Base-by-base conservation (phyloP, 64 coral and sea anemone species). In the Montipora foliosa region DNA sequence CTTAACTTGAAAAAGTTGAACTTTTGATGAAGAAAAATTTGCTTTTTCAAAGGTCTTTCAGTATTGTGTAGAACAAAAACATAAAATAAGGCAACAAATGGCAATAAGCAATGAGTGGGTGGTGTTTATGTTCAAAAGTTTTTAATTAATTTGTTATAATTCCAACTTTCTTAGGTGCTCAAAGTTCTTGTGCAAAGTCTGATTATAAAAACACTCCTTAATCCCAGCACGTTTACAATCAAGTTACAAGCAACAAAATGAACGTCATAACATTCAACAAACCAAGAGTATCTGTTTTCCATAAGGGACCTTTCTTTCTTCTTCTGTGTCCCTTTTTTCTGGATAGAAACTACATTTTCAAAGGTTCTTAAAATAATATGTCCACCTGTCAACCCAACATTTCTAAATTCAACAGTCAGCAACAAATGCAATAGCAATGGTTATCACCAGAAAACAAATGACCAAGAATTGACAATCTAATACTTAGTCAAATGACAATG, bases 401-500 rank as follows among this genome's bases (percentile, higher is more conserved):
- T 76, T 76, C 25, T 29, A 45, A 76, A 76, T 76, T 76, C 74
- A 76, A 76, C 25, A 25, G 25, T 25, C 70, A 74, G 70, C 70
- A 74, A 74, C 70, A 74, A 74, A 76, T 76, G 74, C 74, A 76
- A 76, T 44, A 47, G 44, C 25, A 47, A 76, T 76, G 74, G 29
- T 47, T 76, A 76, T 76, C 44, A 76, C 14, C 74, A 47, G 74
- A 76, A 47, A 76, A 76, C 74, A 76, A 76, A 76, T 20, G 12
- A 76, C 22, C 74, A 29, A 46, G 22, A 69, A 57, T 57, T 57
- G 53, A 57, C 0, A 17, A 69, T 69, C 14, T 69, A 69, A 69
- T 76, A 76, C 74, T 78, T 48, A 78, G 46, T 78, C 75, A 78
- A 49, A 78, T 78, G 75, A 78, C 75, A 94, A 75, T 61, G 85